Conservation (phyloP, 2,113 vertebrate species). For the Plecotus auritus region DNA sequence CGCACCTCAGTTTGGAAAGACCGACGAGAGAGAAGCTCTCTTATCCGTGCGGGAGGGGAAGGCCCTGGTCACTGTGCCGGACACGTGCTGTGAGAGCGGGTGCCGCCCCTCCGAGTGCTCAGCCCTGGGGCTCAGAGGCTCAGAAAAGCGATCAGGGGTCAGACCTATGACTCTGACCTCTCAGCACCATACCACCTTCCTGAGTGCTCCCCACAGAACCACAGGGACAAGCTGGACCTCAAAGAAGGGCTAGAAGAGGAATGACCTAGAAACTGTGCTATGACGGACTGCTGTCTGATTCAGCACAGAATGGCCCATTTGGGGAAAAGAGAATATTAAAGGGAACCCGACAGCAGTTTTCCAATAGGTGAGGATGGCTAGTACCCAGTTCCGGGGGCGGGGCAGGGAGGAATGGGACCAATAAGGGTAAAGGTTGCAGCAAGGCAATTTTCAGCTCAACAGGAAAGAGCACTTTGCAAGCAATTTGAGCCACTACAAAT, state of each 20-base stretch:
- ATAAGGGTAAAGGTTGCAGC: background rate
- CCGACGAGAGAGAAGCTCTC: background rate
- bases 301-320: background rate
- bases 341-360: background rate
- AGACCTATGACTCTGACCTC: background rate
- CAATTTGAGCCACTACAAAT: background rate
- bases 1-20: background rate
- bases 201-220: background rate
- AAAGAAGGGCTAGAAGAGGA: background rate
- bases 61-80: background rate
- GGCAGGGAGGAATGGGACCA: background rate
- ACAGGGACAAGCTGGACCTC: background rate
- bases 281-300: background rate
- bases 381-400: background rate
- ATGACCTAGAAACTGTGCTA: background rate
- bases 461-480: background rate
- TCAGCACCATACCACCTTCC: rapidly evolving
- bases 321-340: background rate
- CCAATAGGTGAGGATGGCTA: background rate
- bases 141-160: background rate
- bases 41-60: background rate
- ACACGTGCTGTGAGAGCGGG: background rate
- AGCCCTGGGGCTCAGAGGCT: background rate
- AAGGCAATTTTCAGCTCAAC: background rate
- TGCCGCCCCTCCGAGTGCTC: background rate